Base-by-base conservation (phyloP, 2,888 invertebrate genomes). In the Lampropteryx suffumata region DNA sequence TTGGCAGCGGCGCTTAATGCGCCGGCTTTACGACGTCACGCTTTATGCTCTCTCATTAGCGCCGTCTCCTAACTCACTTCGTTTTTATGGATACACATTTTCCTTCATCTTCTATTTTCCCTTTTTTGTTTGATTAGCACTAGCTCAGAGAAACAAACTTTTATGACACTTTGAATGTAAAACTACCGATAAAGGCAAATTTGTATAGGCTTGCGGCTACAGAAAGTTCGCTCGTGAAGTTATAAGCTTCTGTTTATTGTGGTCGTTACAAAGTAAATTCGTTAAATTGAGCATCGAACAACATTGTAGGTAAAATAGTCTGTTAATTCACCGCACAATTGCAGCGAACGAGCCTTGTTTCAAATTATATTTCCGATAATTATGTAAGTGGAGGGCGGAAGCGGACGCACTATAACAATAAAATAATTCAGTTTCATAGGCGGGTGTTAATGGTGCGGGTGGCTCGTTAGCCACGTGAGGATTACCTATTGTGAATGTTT, bases 11-110 rank as follows among this genome's bases (percentile, higher is more conserved):
- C 73, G 81, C 82, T 85, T 88, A 88, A 87, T 87, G 86, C 81
- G 75, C 79, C 80, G 79, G 76, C 82, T 87, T 88, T 88, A 88
- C 81, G 88, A 84, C 84, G 84, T 84, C 82, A 86, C 84, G 85
- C 84, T 88, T 84, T 86, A 87, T 86, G 84, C 82, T 72, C 81
- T 77, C 82, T 87, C 86, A 85, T 88, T 87, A 89, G 84, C 82
- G 74, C 82, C 71, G 73, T 79, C 81, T 81, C 73, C 74, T 77
- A 74, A 77, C 76, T 76, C 73, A 69, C 75, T 70, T 62, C 51
- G 75, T 79, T 82, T 84, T 85, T 82, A 82, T 80, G 71, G 70
- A 76, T 71, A 73, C 70, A 76, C 72, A 72, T 78, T 80, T 75
- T 74, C 71, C 62, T 68, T 69, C 61, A 67, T 65, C 62, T 61